Base-by-base conservation (phyloP, 2,888 invertebrate genomes). In the Perdita meconis region DNA sequence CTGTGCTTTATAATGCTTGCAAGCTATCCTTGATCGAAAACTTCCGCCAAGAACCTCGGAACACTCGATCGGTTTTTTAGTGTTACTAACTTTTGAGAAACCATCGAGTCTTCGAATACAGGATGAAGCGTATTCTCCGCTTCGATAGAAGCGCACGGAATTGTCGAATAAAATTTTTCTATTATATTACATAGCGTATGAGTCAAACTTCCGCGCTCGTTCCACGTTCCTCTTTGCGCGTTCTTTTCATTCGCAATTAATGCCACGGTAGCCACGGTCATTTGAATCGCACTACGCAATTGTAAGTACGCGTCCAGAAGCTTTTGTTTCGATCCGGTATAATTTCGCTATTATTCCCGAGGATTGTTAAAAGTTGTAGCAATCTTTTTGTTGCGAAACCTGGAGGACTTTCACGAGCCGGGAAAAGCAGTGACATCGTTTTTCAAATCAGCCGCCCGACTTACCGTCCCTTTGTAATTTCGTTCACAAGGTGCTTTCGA, bases 401-500 rank as follows among this genome's bases (percentile, higher is more conserved):
- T 44, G 44, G 16, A 47, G 22, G 19, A 19, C 22, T 47, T n/a
- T 10, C 22, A 22, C 12, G 19, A 19, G 12, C 16, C 36, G 36
- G 24, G 19, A 24, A 2, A 26, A 16, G 44, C 10, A 38, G 51
- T 13, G 36, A 12, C 53, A 36, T 38, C 50, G 47, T 10, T 51
- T 30, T 66, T 57, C 12, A 34, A 24, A 36, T 34, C 22, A 38
- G n/a, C 56, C 30, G 51, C 12, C 36, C n/a, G 6, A 34, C 38
- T 36, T 63, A 16, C 22, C 22, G 22, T 26, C 44, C 26, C 40
- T 60, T 60, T 30, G 26, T 42, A 51, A 47, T 57, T 66, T 61
- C 53, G 61, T 67, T 13, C 26, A 36, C 19, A 12, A 30, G n/a
- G 19, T 19, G 55, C 50, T 47, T 38, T 57, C 61, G 74, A 74